Base-by-base conservation (phyloP, 2,113 vertebrate genomes). In the Scartelaos histophorus region DNA sequence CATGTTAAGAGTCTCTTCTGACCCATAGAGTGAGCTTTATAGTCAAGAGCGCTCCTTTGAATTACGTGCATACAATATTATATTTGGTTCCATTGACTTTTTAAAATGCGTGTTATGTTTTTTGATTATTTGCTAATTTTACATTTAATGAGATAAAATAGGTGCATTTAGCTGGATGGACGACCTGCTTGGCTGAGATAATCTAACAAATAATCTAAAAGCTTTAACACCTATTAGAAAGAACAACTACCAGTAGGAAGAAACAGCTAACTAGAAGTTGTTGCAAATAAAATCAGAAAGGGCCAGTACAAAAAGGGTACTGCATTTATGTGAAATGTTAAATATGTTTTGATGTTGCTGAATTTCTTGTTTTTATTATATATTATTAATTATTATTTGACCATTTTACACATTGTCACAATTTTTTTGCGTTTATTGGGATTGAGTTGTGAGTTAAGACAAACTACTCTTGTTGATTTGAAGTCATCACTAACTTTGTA, bases 401-500 rank as follows among this genome's bases (percentile, higher is more conserved):
- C 1, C 24, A 58, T 25, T 61, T 61, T 61, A 34, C 16, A 34
- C 25, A 24, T 60, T 61, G 58, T 34, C 58, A 61, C 57, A 34
- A 29, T 16, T 34, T 61, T 25, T 61, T 34, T 29, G 58, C 24
- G 3, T 10, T 54, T 54, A 34, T 34, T 29, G 58, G 58, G 24
- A 25, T 61, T 61, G 15, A 2, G 3, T 43, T 64, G 17, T n/a
- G 34, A 11, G 34, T 11, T n/a, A 38, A 21, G 61, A 38, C 29
- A 64, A 19, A 13, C 29, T 11, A 17, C 17, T 38, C 7, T 38
- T 43, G 60, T 35, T 38, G 17, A 38, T 2, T 21, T 21, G 4
- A 13, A 24, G 21, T 53, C 66, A 19, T 90, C 78, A 88, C 2
- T 83, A 72, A 56, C 69, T 74, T 16, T 78, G 78, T 51, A 92